These are phyloP conservation scores for Corapipo altera DNA, from an alignment of 2,113 vertebrate genomes.

Conservation along the genomic window DNA sequence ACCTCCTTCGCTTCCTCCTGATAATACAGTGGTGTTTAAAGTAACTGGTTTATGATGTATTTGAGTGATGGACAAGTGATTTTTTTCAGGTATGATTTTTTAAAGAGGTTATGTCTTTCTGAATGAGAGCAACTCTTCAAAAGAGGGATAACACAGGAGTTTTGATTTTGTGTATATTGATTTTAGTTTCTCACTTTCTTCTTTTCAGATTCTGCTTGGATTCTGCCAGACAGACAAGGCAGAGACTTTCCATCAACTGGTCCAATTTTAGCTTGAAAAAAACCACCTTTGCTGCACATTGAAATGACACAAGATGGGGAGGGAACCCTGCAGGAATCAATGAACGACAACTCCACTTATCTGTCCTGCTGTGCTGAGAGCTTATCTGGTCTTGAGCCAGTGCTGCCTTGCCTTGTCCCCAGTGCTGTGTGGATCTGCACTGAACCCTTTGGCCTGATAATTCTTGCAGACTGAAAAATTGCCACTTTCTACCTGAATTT, in stretches of 20 bases:
- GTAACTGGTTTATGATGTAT: background rate
- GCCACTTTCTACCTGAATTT: constrained; percentile 81
- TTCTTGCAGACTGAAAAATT: constrained; percentile 79
- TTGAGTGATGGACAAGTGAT: background rate
- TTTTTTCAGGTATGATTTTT: background rate
- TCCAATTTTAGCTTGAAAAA: constrained; percentile 99
- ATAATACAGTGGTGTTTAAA: background rate
- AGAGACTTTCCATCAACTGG: constrained; percentile 99
- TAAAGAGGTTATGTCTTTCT: background rate
- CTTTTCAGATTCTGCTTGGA: constrained; percentile 92
- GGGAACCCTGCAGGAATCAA: constrained; percentile 74
- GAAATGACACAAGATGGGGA: constrained; percentile 68
- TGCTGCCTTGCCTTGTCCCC: constrained; percentile 85
- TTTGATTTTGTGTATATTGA: background rate
- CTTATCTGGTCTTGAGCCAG: constrained; percentile 76
- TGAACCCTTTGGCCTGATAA: constrained; percentile 77
- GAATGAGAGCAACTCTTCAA: background rate
- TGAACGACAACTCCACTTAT: constrained; percentile 68
- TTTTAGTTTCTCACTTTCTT: background rate
- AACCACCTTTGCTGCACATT: constrained; percentile 94
- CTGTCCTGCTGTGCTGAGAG: constrained; percentile 81
- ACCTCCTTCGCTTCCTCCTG: background rate
- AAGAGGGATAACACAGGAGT: background rate
- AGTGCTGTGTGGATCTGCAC: constrained; percentile 80
- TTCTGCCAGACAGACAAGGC: constrained; percentile 94